Percentiles rank a stretch among this genome's conserved stretches.
Evolutionary conservation across 1,140 invertebrate species (phyloP).

Genomic region (Drosophila chauvacae): DNA sequence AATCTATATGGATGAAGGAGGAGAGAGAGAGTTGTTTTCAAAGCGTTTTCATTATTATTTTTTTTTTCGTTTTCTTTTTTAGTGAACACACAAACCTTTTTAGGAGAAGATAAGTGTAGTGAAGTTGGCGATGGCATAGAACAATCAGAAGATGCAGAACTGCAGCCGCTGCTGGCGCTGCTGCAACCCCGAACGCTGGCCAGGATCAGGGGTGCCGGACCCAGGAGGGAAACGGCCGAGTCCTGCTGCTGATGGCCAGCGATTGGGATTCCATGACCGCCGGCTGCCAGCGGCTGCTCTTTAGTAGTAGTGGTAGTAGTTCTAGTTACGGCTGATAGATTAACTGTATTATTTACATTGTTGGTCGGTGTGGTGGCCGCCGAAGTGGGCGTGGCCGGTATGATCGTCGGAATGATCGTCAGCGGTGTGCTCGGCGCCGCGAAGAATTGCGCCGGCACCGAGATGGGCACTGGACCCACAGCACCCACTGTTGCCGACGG

Average conservation of each 20-base stretch:
- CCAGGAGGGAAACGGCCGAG: constrained; percentile 43
- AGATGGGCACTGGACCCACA: constrained; percentile 37
- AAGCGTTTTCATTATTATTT: constrained; percentile 30
- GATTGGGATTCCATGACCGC: constrained; percentile 44
- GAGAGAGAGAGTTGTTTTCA: constrained; percentile 53
- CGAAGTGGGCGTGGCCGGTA: constrained; percentile 73
- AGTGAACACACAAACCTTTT: constrained; percentile 85
- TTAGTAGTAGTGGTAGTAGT: constrained; percentile 81
- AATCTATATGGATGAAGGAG: constrained; percentile 46
- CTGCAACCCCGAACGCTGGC: constrained; percentile 52
- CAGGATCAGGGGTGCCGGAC: constrained; percentile 35
- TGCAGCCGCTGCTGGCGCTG: constrained; percentile 80
- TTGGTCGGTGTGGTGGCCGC: constrained; percentile 79
- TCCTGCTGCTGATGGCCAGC: constrained; percentile 12
- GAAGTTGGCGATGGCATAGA: constrained; percentile 85
- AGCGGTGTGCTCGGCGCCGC: constrained; percentile 73
- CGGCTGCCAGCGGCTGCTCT: constrained; percentile 67
- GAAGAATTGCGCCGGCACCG: constrained; percentile 61
- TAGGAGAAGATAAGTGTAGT: constrained; percentile 85
- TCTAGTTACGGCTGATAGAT: constrained; percentile 83
- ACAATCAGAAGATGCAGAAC: constrained; percentile 85
- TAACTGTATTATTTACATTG: constrained; percentile 84
- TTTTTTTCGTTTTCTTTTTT: constrained; percentile 52
- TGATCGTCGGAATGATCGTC: constrained; percentile 75
- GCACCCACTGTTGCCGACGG: constrained; percentile 33